Evolutionary conservation across 2,888 invertebrate genomes (phyloP).

Genomic region (Entomobrya multifasciata): DNA sequence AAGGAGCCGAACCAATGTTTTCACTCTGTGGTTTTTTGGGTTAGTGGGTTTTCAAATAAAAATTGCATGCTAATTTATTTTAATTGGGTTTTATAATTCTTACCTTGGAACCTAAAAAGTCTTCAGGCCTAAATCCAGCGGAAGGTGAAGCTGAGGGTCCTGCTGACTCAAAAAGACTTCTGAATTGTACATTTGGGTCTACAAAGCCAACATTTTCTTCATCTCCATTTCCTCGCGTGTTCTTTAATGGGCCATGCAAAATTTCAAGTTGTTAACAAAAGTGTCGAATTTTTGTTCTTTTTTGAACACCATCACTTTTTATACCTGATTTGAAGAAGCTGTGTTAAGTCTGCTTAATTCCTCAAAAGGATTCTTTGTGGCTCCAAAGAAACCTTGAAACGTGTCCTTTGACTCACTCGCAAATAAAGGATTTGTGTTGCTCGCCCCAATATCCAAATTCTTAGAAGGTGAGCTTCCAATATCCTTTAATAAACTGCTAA

Average conservation of each 20-base stretch:
- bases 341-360: slow-evolving; percentile 72
- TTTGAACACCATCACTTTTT: neutral
- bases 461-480: slow-evolving; percentile 80
- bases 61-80: neutral
- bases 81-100: neutral
- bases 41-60: neutral
- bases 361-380: slow-evolving; percentile 74
- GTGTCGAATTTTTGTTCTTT: too few relatives aligned
- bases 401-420: slow-evolving; percentile 75
- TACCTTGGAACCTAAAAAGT: slow-evolving; percentile 80
- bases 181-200: slow-evolving; percentile 79
- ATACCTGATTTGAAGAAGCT: slow-evolving; percentile 76
- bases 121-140: slow-evolving; percentile 80
- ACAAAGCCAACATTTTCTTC: slow-evolving; percentile 80
- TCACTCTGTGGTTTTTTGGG: slow-evolving; percentile 71
- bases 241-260: neutral
- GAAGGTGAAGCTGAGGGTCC: slow-evolving; percentile 72
- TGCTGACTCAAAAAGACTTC: slow-evolving; percentile 80
- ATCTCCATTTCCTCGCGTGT: slow-evolving; percentile 42
- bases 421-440: slow-evolving; percentile 71
- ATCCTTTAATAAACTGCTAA: slow-evolving; percentile 83
- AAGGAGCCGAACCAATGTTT: slow-evolving; percentile 72
- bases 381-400: slow-evolving; percentile 77
- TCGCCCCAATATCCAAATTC: slow-evolving; percentile 80
- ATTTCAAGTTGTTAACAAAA: too few relatives aligned